A percentile compares a stretch with the other conserved stretches of the same genome.
phyloP scores from a whole-genome alignment of 2,888 invertebrate genomes.

The Poecilus cupreus region DNA sequence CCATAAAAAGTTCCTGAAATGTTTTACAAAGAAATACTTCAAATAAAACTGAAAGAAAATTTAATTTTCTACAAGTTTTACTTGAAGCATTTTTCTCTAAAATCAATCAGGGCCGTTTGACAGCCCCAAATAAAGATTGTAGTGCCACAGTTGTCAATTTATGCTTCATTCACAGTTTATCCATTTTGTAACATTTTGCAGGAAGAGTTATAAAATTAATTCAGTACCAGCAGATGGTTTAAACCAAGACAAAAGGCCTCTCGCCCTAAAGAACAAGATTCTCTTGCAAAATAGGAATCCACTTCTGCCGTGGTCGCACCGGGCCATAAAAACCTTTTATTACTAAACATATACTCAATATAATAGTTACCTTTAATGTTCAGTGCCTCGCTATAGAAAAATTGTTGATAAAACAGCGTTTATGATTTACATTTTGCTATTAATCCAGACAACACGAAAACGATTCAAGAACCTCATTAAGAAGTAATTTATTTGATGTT shows the following conservation, averaged over 20 bases:
- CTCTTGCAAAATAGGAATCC: neutral
- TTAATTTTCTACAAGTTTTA: no score
- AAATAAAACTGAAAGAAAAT: no score
- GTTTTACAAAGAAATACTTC: no score
- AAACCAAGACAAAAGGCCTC: neutral
- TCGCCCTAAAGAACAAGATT: neutral
- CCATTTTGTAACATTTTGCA: neutral
- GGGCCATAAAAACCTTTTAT: constrained; percentile 28
- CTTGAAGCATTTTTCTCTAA: no score
- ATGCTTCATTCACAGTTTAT: neutral
- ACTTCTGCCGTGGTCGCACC: neutral
- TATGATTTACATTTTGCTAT: constrained; percentile 42
- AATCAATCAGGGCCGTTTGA: no score
- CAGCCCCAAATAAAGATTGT: no score
- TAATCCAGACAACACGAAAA: neutral
- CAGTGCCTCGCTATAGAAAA: neutral
- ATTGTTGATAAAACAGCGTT: constrained; percentile 5
- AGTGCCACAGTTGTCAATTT: no score
- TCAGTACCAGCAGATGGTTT: neutral
- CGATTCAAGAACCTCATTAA: neutral
- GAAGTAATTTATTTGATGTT: neutral
- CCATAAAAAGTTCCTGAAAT: no score
- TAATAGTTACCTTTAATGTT: neutral
- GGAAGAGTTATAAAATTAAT: neutral
- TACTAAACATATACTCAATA: constrained; percentile 16